Evolutionary conservation across 2,797 vertebrate species (phyloP).

Genomic region (Cottoperca gobio): DNA sequence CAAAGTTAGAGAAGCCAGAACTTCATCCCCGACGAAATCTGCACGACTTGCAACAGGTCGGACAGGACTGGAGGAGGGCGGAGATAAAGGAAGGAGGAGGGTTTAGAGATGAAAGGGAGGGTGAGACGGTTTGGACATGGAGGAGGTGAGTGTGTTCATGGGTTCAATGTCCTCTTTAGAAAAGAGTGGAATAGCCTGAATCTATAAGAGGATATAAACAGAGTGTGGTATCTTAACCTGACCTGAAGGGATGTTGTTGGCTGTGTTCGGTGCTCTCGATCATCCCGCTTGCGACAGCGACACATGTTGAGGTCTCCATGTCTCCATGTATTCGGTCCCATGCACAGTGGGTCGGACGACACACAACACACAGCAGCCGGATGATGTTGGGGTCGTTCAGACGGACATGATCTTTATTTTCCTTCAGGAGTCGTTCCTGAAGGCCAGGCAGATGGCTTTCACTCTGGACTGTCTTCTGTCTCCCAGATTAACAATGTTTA

Average conservation of each 20-base stretch:
- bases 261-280: slow-evolving; percentile 86
- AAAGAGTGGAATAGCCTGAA: not conserved
- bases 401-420: slow-evolving; percentile 93
- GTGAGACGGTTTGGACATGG: not conserved
- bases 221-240: slow-evolving; percentile 72
- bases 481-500: too few species aligned
- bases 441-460: not conserved
- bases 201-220: not conserved
- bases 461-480: too few species aligned
- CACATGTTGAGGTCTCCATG: slow-evolving; percentile 86
- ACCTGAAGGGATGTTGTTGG: slow-evolving; percentile 86
- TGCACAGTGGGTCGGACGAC: slow-evolving; percentile 87
- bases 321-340: slow-evolving; percentile 87
- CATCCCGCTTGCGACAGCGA: slow-evolving; percentile 88
- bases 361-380: slow-evolving; percentile 90
- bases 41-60: slow-evolving; percentile 90
- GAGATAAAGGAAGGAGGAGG: not conserved
- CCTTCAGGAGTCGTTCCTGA: slow-evolving; percentile 90
- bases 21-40: slow-evolving; percentile 96
- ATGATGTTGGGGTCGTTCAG: slow-evolving; percentile 91
- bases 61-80: slow-evolving; percentile 56
- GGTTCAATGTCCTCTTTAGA: not conserved
- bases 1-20: slow-evolving; percentile 97
- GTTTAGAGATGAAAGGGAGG: not conserved
- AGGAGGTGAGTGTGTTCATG: not conserved